A percentile compares a stretch with the other conserved stretches of the same genome.
Conservation (phyloP, 2,888 invertebrate species). For the Hipparchia semele region DNA sequence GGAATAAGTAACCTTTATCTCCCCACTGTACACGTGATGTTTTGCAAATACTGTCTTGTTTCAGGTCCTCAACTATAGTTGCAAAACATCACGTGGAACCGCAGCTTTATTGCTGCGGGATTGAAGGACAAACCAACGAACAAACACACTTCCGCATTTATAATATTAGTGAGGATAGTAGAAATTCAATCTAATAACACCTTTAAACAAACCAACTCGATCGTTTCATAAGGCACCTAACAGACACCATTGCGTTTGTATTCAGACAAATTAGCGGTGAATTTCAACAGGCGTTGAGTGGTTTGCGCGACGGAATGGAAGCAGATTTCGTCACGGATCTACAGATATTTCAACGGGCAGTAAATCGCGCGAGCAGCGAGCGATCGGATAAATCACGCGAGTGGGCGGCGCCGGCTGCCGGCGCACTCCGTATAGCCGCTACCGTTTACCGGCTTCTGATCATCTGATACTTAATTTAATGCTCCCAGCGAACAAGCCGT, state of each 20-base stretch:
- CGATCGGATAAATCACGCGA: conserved; percentile 73
- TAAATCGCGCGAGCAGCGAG: conserved; percentile 57
- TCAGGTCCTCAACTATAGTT: no score
- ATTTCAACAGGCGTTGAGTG: conserved; percentile 52
- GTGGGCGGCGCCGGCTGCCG: conserved; percentile 69
- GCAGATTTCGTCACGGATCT: conserved; percentile 64
- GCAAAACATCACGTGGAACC: no score
- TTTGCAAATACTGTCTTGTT: no score
- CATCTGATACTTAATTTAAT: conserved; percentile 79
- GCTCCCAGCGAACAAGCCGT: conserved; percentile 52
- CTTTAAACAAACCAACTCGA: conserved; percentile 3
- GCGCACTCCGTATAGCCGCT: conserved; percentile 70
- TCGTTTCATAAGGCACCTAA: conserved; percentile 20
- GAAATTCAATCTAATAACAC: not conserved
- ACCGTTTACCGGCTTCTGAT: conserved; percentile 80
- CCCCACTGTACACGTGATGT: no score
- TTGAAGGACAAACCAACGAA: no score
- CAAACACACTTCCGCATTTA: no score
- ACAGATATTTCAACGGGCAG: conserved; percentile 71
- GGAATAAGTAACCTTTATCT: no score
- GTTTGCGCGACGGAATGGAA: conserved; percentile 47
- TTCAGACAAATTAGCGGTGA: conserved; percentile 52
- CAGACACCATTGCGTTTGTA: conserved; percentile 22
- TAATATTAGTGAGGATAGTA: no score
- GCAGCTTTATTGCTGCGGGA: no score